phyloP scores from a whole-genome alignment of 2,113 vertebrate genomes.

The Sceloporus tristichus region DNA sequence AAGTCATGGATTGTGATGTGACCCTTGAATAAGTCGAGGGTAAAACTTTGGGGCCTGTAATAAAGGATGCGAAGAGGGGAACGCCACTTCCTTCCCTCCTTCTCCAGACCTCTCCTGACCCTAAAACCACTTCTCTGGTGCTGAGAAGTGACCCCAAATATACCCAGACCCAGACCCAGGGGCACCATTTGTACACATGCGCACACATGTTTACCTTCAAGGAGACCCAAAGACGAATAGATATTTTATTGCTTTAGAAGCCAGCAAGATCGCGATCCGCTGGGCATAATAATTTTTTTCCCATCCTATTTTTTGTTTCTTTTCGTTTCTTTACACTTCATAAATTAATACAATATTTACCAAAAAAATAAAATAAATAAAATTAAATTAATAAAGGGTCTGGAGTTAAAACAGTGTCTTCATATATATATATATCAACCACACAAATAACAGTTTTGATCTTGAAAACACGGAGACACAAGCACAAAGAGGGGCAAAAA shows the following conservation, averaged over 20 bases:
- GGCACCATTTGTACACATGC: background rate
- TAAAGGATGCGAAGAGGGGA: no score
- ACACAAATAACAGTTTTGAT: background rate
- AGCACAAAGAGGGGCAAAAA: conserved; percentile 56
- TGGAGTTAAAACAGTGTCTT: background rate
- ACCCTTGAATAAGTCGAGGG: no score
- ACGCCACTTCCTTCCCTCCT: no score
- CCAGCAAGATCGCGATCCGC: background rate
- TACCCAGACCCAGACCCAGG: background rate
- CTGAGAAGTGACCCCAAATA: no score
- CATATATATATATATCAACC: conserved; percentile 11
- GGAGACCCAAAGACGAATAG: conserved; percentile 11
- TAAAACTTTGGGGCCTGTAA: no score
- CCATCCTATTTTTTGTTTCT: background rate
- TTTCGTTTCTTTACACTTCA: conserved; percentile 34
- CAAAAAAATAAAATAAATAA: background rate
- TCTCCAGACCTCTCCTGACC: no score
- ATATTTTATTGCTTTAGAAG: conserved; percentile 44
- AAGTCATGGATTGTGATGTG: no score
- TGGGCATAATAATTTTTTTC: background rate
- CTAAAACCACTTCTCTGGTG: no score
- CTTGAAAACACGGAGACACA: conserved; percentile 35
- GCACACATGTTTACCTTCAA: background rate
- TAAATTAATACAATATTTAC: conserved; percentile 43
- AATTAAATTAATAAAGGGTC: background rate